Conservation (phyloP, 2,113 vertebrate species). For the Chrysochloris asiatica region DNA sequence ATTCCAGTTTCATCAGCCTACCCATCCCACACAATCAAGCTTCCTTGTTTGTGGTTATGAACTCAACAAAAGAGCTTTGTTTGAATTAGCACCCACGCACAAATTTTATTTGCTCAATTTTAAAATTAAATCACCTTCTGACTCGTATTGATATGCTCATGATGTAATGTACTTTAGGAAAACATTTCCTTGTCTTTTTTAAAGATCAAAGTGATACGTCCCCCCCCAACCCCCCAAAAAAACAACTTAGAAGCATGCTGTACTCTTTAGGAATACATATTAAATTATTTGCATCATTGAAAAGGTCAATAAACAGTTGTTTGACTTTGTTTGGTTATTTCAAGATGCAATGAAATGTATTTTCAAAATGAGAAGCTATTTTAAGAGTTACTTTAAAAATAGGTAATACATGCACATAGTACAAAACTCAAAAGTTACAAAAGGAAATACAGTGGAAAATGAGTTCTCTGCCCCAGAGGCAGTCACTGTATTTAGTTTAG, state of each 20-base stretch:
- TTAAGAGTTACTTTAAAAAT: conserved; percentile 29
- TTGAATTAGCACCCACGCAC: conserved; percentile 51
- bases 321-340: conserved; percentile 50
- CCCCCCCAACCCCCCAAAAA: background rate
- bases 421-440: conserved; percentile 22
- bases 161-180: conserved; percentile 15
- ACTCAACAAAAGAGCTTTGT: conserved; percentile 65
- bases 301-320: background rate
- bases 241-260: conserved; percentile 43
- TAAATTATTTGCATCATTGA: conserved; percentile 40
- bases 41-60: conserved; percentile 74
- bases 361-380: conserved; percentile 44
- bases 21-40: background rate
- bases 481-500: conserved; percentile 27
- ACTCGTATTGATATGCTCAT: conserved; percentile 36
- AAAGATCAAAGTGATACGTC: background rate
- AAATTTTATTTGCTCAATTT: conserved; percentile 52
- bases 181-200: conserved; percentile 54
- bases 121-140: conserved; percentile 63
- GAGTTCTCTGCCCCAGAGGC: background rate
- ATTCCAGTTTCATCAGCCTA: conserved; percentile 55
- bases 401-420: background rate
- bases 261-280: conserved; percentile 40
- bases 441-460: conserved; percentile 32
- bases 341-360: conserved; percentile 5